phyloP scores from a whole-genome alignment of 2,888 invertebrate species.

The Lasioglossum malachurum region DNA sequence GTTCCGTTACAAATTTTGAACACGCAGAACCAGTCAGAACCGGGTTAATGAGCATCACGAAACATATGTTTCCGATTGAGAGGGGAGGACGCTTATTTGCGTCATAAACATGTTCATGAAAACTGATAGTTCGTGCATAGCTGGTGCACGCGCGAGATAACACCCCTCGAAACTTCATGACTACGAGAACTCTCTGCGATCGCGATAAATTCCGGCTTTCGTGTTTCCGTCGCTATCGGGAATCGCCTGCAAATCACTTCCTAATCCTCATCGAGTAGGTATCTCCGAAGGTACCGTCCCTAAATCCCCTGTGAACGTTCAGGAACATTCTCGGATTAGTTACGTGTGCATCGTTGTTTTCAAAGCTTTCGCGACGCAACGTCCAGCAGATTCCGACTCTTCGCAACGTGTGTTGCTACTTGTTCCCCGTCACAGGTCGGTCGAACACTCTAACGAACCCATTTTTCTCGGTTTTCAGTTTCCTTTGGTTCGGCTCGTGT shows the following conservation, averaged over 20 bases:
- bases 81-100: conserved; percentile 63
- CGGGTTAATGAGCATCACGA: conserved; percentile 61
- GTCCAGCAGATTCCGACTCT: neutral
- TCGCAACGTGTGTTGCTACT: neutral
- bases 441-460: neutral
- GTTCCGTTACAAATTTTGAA: conserved; percentile 41
- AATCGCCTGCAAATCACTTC: conserved; percentile 79
- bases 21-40: conserved; percentile 43
- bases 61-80: conserved; percentile 58
- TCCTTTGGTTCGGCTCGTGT: neutral
- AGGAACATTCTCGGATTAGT: conserved; percentile 58
- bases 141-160: conserved; percentile 73
- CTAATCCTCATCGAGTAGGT: conserved; percentile 78
- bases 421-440: neutral
- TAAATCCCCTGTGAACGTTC: conserved; percentile 69
- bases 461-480: neutral
- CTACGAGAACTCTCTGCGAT: conserved; percentile 74
- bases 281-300: conserved; percentile 68
- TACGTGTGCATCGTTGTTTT: conserved; percentile 61
- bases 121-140: conserved; percentile 73
- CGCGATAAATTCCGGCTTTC: conserved; percentile 80
- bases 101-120: conserved; percentile 70
- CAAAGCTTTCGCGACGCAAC: conserved; percentile 17
- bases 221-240: conserved; percentile 78
- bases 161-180: conserved; percentile 73